Evolutionary conservation across 2,888 invertebrate species (phyloP), one percentile per base, ranked within the genome.

Genomic region (Sphaerophoria taeniata): DNA sequence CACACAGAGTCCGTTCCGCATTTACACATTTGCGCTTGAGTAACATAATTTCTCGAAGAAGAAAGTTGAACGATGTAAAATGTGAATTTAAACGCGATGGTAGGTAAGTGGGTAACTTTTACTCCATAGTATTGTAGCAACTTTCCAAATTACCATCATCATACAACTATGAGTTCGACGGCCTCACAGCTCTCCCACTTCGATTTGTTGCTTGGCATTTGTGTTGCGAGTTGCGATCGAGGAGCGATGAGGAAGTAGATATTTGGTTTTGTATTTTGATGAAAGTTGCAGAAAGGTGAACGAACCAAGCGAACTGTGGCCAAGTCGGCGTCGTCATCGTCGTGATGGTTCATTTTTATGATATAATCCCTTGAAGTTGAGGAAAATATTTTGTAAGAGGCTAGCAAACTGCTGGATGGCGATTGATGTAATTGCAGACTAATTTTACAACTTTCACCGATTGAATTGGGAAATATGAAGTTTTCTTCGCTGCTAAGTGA

Each of bases 281-380:
- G 84, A 85, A 85, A 85, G 84, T 85, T 85, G 69, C 61, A 76
- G 45, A 76, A 67, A 85, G 84, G 80, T 84, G 76, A 85, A 85
- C 14, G 67, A 67, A 67, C 67, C 24, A 1, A 39, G 43, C 43
- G 3, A 43, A 16, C 11, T 7, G 34, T 49, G 16, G 34, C 6
- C 47, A 6, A 11, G n/a, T 31, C 11, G n/a, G 33, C 47, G 7
- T 12, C 12, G 12, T 24, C 24, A 24, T 24, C 24, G 24, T 58
- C 11, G 75, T 76, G 71, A 69, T 76, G 53, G 56, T 56, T 63
- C 65, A 9, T 51, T 73, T 56, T 70, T 65, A 72, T 85, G 84
- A 80, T 76, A 81, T 85, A 85, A 85, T 63, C 49, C 11, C 14
- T 60, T 51, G 53, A 36, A 55, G 14, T 34, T 58, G 74, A 61